Base-by-base conservation (phyloP, 92 coral and sea anemone genomes). In the Siderastrea radians region DNA sequence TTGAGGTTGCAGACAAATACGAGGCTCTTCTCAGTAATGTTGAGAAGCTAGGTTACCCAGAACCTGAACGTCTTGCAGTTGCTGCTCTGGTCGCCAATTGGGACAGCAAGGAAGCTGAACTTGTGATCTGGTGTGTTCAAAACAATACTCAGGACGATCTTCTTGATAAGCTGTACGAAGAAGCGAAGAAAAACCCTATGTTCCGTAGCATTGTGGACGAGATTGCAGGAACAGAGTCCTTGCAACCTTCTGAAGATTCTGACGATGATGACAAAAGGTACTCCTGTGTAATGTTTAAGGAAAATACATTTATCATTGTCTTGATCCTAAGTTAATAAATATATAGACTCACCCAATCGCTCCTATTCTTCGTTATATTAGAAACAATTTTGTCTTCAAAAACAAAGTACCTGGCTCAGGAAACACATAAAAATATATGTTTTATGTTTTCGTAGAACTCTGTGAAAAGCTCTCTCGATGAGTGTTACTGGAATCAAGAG, bases 71-170 rank as follows among this genome's bases (percentile, higher is more conserved):
- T 26, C 93, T 89, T 17, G 94, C 89, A 14, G 45, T 91, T 68
- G 96, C 96, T 19, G 90, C 94, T 60, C 85, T 94, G 0, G 68
- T 75, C 49, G 87, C 81, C 46, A 72, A 75, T 11, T 77, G 68
- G 12, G 84, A 86, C 19, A 81, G 84, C 43, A 81, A 48, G 43
- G 97, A 85, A 47, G 88, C 73, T 45, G 97, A 96, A 6, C 93
- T 94, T 10, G 58, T 96, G 38, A 7, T 83, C 44, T 94, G 97
- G 97, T 94, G 95, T 79, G 82, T 96, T 63, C 66, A 90, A 48
- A 72, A 92, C 78, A 80, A 82, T 3, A 87, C 79, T 13, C 77
- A 96, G 44, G 89, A 75, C 2, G 92, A 86, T 57, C 45, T 11
- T 9, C 83, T 94, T 11, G 85, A 76, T 14, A 63, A 71, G 10